Base-by-base conservation (phyloP, 2,888 invertebrate species). In the Drosophila conformis region DNA sequence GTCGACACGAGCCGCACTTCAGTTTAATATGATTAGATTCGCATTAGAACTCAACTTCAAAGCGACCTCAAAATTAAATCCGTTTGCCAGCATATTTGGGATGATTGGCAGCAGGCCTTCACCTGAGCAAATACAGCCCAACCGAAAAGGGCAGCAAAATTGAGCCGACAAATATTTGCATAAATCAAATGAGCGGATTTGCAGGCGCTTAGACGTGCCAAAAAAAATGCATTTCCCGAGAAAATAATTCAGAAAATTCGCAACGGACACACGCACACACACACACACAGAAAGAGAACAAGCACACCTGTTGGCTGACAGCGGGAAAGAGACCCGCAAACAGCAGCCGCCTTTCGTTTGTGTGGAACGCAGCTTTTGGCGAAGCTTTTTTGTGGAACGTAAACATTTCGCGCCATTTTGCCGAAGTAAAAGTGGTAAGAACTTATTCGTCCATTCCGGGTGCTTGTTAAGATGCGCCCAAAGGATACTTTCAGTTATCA, bases 11-110 rank as follows among this genome's bases (percentile, higher is more conserved):
- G 73, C 62, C 69, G 48, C 76, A 75, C 87, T 87, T 63, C 62
- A 78, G 73, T 73, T 86, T 90, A 86, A 87, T 87, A 86, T 90
- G 83, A 87, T 87, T 82, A 86, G 70, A 81, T 33, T 57, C 54
- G 54, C 35, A 48, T 49, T 57, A 21, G 29, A 58, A 21, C 31
- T 42, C 31, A 46, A 69, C 80, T 64, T 80, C 78, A 80, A 80
- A 76, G 52, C 48, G 15, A 11, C 36, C 48, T 27, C 21, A 51
- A 63, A 48, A 49, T 61, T 10, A 61, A 58, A 64, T 49, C 33
- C 69, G 38, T 53, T 52, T 18, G 78, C 61, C 74, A 38, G 74
- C 80, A 73, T 53, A 33, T 48, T 56, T 36, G n/a, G 18, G 25
- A 27, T 5, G 56, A 54, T 52, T 58, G 38, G 27, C 35, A 25